phyloP scores from a whole-genome alignment of 2,888 invertebrate genomes.

The Panzeria rudis region DNA sequence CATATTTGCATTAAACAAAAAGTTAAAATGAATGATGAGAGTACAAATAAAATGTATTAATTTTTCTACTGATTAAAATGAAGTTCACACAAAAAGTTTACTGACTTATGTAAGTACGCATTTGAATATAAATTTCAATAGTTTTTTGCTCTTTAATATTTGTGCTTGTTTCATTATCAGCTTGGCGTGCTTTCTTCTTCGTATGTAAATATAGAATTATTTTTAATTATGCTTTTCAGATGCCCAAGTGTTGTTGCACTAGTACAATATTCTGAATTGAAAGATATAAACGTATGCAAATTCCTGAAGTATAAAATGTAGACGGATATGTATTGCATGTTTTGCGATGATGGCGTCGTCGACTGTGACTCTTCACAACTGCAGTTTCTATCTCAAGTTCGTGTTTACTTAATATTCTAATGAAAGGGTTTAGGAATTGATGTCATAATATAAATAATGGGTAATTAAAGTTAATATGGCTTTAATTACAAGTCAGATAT shows the following conservation, averaged over 20 bases:
- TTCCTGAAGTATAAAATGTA: conserved; percentile 20
- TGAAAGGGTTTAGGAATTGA: conserved; percentile 43
- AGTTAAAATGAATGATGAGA: not conserved
- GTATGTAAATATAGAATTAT: conserved; percentile 32
- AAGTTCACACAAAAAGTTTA: conserved; percentile 6
- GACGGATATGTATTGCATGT: conserved; percentile 35
- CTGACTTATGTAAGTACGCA: conserved; percentile 48
- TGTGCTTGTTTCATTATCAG: conserved; percentile 35
- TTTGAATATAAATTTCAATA: conserved; percentile 4
- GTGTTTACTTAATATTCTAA: conserved; percentile 16
- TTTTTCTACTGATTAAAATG: not conserved
- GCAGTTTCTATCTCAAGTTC: conserved; percentile 28
- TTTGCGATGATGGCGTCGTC: conserved; percentile 9
- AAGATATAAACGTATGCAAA: conserved; percentile 51
- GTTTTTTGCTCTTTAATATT: conserved; percentile 28
- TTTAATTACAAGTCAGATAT: conserved; percentile 27
- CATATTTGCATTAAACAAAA: too few species aligned
- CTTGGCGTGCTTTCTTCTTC: conserved; percentile 13
- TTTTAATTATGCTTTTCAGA: conserved; percentile 41
- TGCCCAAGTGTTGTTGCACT: not conserved
- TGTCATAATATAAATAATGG: conserved; percentile 62
- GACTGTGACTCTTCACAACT: conserved; percentile 7
- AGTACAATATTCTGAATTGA: not conserved
- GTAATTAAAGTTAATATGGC: conserved; percentile 62
- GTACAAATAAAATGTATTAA: not conserved